phyloP scores from a whole-genome alignment of 2,888 invertebrate genomes.

The Drosophila colorata region DNA sequence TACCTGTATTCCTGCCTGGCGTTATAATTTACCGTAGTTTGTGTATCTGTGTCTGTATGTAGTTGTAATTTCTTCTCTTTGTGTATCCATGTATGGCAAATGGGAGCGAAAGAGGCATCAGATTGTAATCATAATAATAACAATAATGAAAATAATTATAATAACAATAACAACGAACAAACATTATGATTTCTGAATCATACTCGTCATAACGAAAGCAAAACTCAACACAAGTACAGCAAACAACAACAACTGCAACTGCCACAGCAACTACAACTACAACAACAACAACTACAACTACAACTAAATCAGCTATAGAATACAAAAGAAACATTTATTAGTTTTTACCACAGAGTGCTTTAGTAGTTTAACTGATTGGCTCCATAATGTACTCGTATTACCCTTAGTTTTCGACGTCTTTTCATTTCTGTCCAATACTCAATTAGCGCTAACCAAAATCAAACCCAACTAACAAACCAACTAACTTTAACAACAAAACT shows the following conservation, averaged over 20 bases:
- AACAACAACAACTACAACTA: conserved; percentile 4
- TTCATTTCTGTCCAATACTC: conserved; percentile 33
- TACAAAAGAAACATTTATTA: conserved; percentile 9
- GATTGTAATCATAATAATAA: conserved; percentile 78
- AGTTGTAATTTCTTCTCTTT: conserved; percentile 56
- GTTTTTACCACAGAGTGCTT: conserved; percentile 54
- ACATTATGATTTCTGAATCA: conserved; percentile 42
- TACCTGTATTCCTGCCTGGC: conserved; percentile 38
- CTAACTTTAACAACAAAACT: conserved; percentile 9
- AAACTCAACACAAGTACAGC: conserved; percentile 19
- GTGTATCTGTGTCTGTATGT: conserved; percentile 42
- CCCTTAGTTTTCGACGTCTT: conserved; percentile 44
- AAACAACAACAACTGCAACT: conserved; percentile 1
- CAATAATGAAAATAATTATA: conserved; percentile 42
- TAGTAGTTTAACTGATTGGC: conserved; percentile 75
- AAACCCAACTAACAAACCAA: conserved; percentile 17
- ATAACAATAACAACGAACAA: conserved; percentile 46
- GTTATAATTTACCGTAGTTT: conserved; percentile 24
- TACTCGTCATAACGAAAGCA: conserved; percentile 32
- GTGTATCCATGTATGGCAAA: conserved; percentile 82
- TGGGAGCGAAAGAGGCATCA: conserved; percentile 85
- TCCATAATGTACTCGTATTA: conserved; percentile 45
- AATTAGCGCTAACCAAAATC: conserved; percentile 39
- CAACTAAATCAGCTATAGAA: conserved; percentile 4
- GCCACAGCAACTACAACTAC: conserved; percentile 3